Base-by-base conservation (phyloP, 2,113 vertebrate species). In the Embiotoca jacksoni region DNA sequence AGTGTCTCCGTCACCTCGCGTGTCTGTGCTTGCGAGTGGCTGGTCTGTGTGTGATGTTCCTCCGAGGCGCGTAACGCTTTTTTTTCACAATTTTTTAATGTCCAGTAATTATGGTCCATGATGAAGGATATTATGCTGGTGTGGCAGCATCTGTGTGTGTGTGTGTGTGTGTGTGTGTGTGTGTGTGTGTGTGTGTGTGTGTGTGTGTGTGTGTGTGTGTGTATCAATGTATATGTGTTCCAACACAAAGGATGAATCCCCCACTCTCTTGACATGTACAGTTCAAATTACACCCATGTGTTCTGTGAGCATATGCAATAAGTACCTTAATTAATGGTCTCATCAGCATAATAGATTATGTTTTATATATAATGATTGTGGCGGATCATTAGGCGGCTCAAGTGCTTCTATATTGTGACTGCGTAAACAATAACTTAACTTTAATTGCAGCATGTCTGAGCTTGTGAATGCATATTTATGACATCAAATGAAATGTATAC, bases 1-100 rank as follows among this genome's bases (percentile, higher is more conserved):
- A 93, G 91, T 83, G 39, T 73, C 37, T 85, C 31, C 30, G 46
- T 66, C 80, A 57, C 31, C 41, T 41, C 71, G 37, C 23, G 23
- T 23, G 23, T 67, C 32, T 67, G 32, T 65, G 59, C 65, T 57
- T 65, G 13, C 36, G 3, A 73, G 35, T 36, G 32, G 59, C 56
- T 83, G 53, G 69, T 77, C 47, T n/a, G 35, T 62, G 44, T 78
- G 75, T 76, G 77, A 83, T 67, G 55, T 59, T 23, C 53, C 50
- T 72, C 31, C 6, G 3, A 41, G 46, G 60, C 50, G 14, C 56
- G 35, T 15, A 23, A 39, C 46, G 11, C 4, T 61, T 52, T 59
- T 63, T 59, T 60, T 41, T 33, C 32, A 65, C 33, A 65, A 62
- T n/a, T 35, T 39, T 83, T 82, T 72, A 70, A 69, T 76, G 55